phyloP scores from a whole-genome alignment of 2,888 invertebrate genomes.

The Spicauda simplicius region DNA sequence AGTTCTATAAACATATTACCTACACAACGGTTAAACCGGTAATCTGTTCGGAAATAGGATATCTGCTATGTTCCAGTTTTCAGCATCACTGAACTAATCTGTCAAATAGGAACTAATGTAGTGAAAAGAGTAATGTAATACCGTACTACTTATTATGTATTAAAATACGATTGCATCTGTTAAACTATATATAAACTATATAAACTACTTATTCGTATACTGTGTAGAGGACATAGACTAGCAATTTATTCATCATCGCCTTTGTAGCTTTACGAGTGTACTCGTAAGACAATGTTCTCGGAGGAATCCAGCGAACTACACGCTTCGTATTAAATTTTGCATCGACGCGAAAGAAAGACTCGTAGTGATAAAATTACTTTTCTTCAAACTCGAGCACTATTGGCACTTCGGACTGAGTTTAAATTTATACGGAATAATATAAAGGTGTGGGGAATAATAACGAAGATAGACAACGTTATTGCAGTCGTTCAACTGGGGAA shows the following conservation, averaged over 20 bases:
- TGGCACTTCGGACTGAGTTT: slow-evolving; percentile 20
- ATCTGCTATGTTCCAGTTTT: too few relatives aligned
- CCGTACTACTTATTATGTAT: neutral
- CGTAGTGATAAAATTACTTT: slow-evolving; percentile 29
- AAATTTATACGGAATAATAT: slow-evolving; percentile 26
- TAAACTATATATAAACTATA: neutral
- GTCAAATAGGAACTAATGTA: too few relatives aligned
- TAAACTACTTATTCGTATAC: neutral
- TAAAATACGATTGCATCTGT: neutral
- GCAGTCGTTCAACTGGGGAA: slow-evolving; percentile 6
- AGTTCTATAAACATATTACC: too few relatives aligned
- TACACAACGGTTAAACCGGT: too few relatives aligned
- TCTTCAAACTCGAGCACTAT: slow-evolving; percentile 13
- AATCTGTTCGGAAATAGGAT: too few relatives aligned
- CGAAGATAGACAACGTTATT: slow-evolving; percentile 15
- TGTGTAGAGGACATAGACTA: slow-evolving; percentile 1
- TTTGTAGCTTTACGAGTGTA: slow-evolving; percentile 6
- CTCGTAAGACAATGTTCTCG: slow-evolving; percentile 14
- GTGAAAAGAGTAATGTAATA: neutral
- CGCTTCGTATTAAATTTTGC: slow-evolving; percentile 29
- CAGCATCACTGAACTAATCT: too few relatives aligned
- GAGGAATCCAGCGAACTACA: slow-evolving; percentile 19
- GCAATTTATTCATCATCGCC: slow-evolving; percentile 13
- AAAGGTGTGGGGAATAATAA: slow-evolving; percentile 21
- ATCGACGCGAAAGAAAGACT: slow-evolving; percentile 26